phyloP scores from a whole-genome alignment of 2,888 invertebrate species.

The Plusia festucae region DNA sequence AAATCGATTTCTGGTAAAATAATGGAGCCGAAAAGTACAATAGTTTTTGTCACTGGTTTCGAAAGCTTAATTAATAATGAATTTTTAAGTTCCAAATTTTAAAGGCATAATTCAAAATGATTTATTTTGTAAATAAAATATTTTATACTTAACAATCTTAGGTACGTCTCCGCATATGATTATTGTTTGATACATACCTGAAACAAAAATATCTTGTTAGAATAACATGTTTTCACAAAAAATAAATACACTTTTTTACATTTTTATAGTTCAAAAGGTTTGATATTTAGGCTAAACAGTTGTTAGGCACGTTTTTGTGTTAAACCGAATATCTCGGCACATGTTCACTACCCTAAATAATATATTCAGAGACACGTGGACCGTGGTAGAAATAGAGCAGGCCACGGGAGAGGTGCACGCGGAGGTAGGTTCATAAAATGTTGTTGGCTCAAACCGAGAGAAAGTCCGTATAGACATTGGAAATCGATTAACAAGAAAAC shows the following conservation, averaged over 20 bases:
- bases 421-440: slow-evolving; percentile 65
- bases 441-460: slow-evolving; percentile 57
- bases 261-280: not conserved
- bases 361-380: slow-evolving; percentile 70
- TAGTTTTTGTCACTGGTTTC: not conserved
- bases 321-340: not conserved
- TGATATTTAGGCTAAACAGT: not conserved
- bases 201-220: slow-evolving; percentile 22
- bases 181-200: slow-evolving; percentile 26
- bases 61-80: slow-evolving; percentile 3
- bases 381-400: slow-evolving; percentile 64
- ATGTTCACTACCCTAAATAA: slow-evolving; percentile 47
- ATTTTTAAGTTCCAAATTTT: not conserved
- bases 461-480: slow-evolving; percentile 62
- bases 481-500: slow-evolving; percentile 56
- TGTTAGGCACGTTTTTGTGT: slow-evolving; percentile 2
- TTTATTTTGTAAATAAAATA: slow-evolving; percentile 9
- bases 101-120: not conserved
- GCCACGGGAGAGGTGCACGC: slow-evolving; percentile 67
- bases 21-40: not conserved
- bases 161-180: not conserved
- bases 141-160: slow-evolving; percentile 14
- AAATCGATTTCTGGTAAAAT: slow-evolving; percentile 9
- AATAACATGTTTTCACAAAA: not conserved
- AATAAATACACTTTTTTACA: not conserved